Base-by-base conservation (phyloP, 2,888 invertebrate species). In the Aphidoletes aphidimyza region DNA sequence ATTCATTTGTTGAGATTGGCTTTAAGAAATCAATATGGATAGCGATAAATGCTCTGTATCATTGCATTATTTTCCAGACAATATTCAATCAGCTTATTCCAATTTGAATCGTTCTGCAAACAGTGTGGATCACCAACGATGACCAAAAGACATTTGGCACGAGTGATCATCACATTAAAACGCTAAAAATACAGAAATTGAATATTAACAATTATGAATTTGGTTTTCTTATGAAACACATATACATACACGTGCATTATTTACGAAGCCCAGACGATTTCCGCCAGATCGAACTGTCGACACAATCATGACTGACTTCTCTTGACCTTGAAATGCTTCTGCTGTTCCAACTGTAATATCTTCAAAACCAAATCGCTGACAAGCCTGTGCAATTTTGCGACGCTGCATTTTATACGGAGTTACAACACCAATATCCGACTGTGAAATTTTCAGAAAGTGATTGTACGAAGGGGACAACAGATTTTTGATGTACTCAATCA, bases 311-410 rank as follows among this genome's bases (percentile, higher is more conserved):
- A 96, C 92, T 17, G 93, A 91, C 88, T 94, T 94, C 89, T 97
- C 97, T 86, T 95, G 94, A 0, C 97, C 97, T 89, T 97, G 97
- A 89, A 96, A 97, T 47, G 94, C 93, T 89, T 97, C 97, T 0
- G 96, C 95, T 0, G 97, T 95, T 0, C 97, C 97, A 83, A 94
- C 93, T 87, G 93, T 93, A 11, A 95, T 90, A 5, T 91, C 88
- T 6, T 91, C 88, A 26, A 87, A 87, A 84, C 86, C 86, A 85
- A 87, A 87, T 22, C 89, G 86, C 85, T 45, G 19, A n/a, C 39
- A 83, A 0, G 83, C 83, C 22, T 37, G 19, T 37, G 81, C 22
- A 85, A 91, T 91, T 84, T 89, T 89, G 85, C 88, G 89, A 86
- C 89, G 89, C 87, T 90, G 90, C 83, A 86, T 88, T 85, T 88